phyloP scores from a whole-genome alignment of 2,797 vertebrate species.

The Zenarchopterus dispar region DNA sequence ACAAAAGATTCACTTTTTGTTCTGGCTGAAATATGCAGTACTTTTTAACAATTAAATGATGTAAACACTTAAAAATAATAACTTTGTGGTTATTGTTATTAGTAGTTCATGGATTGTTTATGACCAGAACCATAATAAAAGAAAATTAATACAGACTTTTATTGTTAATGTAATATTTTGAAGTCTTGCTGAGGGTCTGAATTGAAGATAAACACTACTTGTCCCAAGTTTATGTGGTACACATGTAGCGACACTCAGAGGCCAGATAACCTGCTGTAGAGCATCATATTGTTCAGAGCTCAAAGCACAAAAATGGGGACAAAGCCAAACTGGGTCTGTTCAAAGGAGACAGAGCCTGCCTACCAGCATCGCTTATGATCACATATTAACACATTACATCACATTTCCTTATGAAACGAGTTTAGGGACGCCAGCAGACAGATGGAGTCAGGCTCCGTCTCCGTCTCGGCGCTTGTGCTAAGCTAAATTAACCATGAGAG shows the following conservation, averaged over 20 bases:
- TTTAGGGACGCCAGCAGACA: slow-evolving; percentile 2
- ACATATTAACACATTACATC: slow-evolving; percentile 3
- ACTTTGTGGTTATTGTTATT: background rate
- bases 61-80: background rate
- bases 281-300: too few species aligned
- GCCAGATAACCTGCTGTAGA: background rate
- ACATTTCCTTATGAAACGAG: slow-evolving; percentile 13
- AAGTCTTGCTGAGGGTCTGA: background rate
- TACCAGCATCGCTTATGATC: slow-evolving; percentile 2
- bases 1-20: too few species aligned
- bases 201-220: background rate
- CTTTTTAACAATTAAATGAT: too few species aligned
- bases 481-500: slow-evolving; percentile 1
- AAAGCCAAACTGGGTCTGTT: too few species aligned
- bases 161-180: background rate
- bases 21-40: too few species aligned
- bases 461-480: slow-evolving; percentile 1
- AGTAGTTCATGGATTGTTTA: background rate
- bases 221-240: background rate
- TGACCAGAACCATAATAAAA: background rate
- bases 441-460: slow-evolving; percentile 3
- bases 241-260: background rate
- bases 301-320: too few species aligned
- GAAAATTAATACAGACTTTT: background rate
- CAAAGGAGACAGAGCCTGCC: background rate